Evolutionary conservation across 2,888 invertebrate species (phyloP), one percentile per base, ranked within the genome.

Genomic region (Exocentrus adspersus): DNA sequence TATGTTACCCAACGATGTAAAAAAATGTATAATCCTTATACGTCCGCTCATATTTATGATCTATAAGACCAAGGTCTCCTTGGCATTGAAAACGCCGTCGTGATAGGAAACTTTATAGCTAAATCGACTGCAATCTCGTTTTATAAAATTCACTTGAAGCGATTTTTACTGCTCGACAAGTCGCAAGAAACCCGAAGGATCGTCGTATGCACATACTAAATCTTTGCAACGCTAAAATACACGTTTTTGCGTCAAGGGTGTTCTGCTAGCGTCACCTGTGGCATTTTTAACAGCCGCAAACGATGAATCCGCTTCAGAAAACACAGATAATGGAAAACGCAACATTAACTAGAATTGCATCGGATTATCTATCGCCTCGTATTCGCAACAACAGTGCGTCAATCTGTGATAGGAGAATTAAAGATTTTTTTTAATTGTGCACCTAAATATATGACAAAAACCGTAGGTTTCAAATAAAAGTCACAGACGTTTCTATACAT

Each of bases 21-120:
- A 59, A 59, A 58, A 48, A n/a, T n/a, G n/a, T 60, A 51, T 45
- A 45, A 54, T 62, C 56, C 56, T 62, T 56, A 56, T 62, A 62
- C 28, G 62, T 62, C 42, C 17, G 51, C 56, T 56, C n/a, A 37
- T 62, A 57, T 62, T 62, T 62, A 62, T 54, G 62, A 62, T 56
- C 56, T 62, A 57, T 62, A 62, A 62, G 54, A 62, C 57, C 62
- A 62, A 62, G 62, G 62, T 62, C 51, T 50, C 52, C 45, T 51
- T 60, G 60, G 52, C 60, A 60, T 60, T 60, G 60, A 45, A 53
- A 60, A 60, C 37, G 52, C 24, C 28, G 60, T 60, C 60, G 60
- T 60, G 60, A 60, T 60, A 52, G 60, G 60, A 60, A 60, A 60
- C 52, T 60, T 60, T 52, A 60, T 60, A 43, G 52, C 52, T 60